These are phyloP conservation scores for Nomada ferruginata DNA, from an alignment of 2,888 invertebrate genomes.

Conservation along the genomic window DNA sequence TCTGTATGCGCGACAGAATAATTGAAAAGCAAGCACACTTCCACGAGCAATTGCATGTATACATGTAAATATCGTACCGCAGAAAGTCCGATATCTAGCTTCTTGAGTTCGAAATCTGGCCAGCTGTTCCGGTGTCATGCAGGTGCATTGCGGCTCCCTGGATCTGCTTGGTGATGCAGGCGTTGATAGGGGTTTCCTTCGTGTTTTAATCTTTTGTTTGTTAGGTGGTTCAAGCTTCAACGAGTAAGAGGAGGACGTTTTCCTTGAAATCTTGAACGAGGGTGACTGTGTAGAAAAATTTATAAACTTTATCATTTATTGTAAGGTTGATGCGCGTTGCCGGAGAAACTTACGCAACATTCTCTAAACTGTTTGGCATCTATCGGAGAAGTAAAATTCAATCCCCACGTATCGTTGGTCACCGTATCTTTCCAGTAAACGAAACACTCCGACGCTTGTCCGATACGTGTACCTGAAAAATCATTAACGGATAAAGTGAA, in stretches of 20 bases:
- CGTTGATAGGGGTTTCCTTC: slow-evolving; percentile 96
- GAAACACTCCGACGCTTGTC: slow-evolving; percentile 99
- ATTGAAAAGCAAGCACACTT: background rate
- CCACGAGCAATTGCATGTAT: background rate
- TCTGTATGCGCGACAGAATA: slow-evolving; percentile 82
- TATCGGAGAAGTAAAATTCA: slow-evolving; percentile 98
- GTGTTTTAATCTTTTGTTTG: slow-evolving; percentile 94
- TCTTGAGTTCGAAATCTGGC: slow-evolving; percentile 93
- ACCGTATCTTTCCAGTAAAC: slow-evolving; percentile 99
- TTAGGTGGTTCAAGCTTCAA: slow-evolving; percentile 95
- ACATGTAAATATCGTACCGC: slow-evolving; percentile 64
- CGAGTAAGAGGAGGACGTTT: slow-evolving; percentile 98
- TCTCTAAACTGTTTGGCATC: slow-evolving; percentile 98
- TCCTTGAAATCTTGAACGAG: slow-evolving; percentile 98
- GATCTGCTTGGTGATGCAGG: slow-evolving; percentile 96
- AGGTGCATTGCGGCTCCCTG: slow-evolving; percentile 96
- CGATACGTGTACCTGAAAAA: slow-evolving; percentile 94
- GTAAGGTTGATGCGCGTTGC: background rate
- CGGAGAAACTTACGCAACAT: slow-evolving; percentile 94
- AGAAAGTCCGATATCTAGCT: slow-evolving; percentile 89
- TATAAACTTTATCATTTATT: slow-evolving; percentile 14
- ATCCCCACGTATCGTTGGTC: slow-evolving; percentile 99
- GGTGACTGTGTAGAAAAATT: slow-evolving; percentile 90
- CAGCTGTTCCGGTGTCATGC: slow-evolving; percentile 97
- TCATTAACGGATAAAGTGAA: background rate